Percentiles rank a stretch among this genome's conserved stretches.
Conservation (phyloP, 2,113 vertebrate genomes). For the Lophura nycthemera region DNA sequence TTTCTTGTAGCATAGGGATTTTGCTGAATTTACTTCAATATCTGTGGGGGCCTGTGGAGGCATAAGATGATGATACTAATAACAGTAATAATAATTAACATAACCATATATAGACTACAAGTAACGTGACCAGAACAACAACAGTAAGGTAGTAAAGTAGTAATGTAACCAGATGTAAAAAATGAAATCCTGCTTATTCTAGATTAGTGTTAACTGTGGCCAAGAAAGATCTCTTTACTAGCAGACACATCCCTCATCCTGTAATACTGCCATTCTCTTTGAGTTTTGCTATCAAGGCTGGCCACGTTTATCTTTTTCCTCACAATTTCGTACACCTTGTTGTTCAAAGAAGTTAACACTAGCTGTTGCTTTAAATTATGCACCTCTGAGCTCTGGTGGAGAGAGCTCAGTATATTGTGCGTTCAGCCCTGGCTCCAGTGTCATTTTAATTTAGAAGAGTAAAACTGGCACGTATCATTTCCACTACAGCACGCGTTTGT, state of each 20-base stretch:
- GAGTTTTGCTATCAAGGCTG: not conserved
- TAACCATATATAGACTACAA: not conserved
- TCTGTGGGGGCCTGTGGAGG: not conserved
- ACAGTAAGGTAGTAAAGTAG: not conserved
- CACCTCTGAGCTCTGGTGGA: fast-evolving
- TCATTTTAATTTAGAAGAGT: not conserved
- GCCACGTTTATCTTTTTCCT: not conserved
- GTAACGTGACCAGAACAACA: not conserved
- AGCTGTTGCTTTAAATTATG: not conserved
- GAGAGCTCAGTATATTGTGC: not conserved
- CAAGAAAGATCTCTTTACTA: not conserved
- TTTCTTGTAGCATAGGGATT: not conserved
- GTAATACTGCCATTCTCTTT: not conserved
- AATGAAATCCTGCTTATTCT: not conserved
- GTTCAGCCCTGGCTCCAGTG: not conserved
- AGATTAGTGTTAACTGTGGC: not conserved
- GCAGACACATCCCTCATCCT: not conserved
- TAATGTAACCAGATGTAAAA: not conserved
- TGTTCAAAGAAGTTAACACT: not conserved
- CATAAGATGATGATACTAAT: not conserved
- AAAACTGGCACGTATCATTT: not conserved
- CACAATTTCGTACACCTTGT: not conserved
- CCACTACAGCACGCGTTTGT: not conserved
- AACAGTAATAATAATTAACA: not conserved
- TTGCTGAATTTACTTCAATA: not conserved